These are phyloP conservation scores for Propithecus perrieri DNA, from an alignment of 2,797 vertebrate genomes.

Conservation along the genomic window DNA sequence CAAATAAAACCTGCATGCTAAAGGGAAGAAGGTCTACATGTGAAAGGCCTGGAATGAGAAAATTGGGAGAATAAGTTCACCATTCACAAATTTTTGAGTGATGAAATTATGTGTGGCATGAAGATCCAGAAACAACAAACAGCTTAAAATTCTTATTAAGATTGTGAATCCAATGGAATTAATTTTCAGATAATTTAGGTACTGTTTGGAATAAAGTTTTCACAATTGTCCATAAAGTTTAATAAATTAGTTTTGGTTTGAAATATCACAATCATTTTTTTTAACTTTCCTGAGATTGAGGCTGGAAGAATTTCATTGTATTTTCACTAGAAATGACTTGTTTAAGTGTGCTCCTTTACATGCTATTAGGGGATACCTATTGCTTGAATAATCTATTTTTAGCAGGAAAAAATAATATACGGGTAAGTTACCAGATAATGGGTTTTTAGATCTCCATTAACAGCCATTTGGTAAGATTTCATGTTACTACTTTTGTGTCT, in stretches of 20 bases:
- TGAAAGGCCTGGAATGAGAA: neutral
- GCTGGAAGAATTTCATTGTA: neutral
- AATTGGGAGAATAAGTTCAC: neutral
- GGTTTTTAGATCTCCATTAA: conserved; percentile 43
- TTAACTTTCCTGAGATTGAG: neutral
- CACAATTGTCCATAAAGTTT: conserved; percentile 11
- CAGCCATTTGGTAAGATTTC: conserved; percentile 61
- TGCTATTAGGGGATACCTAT: conserved; percentile 24
- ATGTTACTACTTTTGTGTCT: conserved; percentile 9
- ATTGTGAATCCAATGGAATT: neutral
- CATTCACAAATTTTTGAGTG: neutral
- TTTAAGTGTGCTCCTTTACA: conserved; percentile 24
- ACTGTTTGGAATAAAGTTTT: neutral
- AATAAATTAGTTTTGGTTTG: conserved; percentile 13
- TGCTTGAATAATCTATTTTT: conserved; percentile 26
- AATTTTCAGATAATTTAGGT: neutral
- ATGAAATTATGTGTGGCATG: neutral
- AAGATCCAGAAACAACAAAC: neutral
- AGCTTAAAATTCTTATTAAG: neutral
- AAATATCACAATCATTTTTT: conserved; percentile 32
- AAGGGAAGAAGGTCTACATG: neutral
- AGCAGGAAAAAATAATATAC: conserved; percentile 30
- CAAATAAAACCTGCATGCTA: neutral
- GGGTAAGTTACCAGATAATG: conserved; percentile 52
- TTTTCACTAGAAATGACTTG: conserved; percentile 19